Conservation (phyloP, 1,140 invertebrate species). For the Leptinotarsa undecemlineata region DNA sequence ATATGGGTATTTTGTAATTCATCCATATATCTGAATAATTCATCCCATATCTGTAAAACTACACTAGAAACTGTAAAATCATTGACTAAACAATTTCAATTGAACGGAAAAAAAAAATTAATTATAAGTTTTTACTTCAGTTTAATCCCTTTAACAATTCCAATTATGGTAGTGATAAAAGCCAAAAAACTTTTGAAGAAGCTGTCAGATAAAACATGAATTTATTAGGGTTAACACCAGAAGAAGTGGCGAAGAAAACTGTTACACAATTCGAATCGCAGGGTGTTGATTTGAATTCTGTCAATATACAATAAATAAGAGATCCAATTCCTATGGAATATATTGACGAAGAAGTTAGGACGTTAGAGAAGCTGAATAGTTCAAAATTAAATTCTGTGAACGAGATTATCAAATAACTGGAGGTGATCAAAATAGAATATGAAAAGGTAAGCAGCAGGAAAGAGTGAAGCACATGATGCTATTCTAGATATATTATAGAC, state of each 20-base stretch:
- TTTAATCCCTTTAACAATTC: conserved; percentile 15
- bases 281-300: conserved; percentile 79
- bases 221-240: conserved; percentile 77
- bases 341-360: conserved; percentile 45
- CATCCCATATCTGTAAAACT: too few relatives aligned
- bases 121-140: too few relatives aligned
- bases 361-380: conserved; percentile 48
- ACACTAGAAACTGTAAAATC: too few relatives aligned
- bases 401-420: conserved; percentile 41
- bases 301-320: conserved; percentile 69
- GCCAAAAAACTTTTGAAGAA: conserved; percentile 84
- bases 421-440: conserved; percentile 62
- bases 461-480: conserved; percentile 68
- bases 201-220: conserved; percentile 85
- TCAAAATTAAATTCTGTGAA: conserved; percentile 28
- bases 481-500: conserved; percentile 62
- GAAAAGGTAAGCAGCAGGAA: conserved; percentile 74
- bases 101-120: too few relatives aligned
- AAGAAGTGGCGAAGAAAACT: conserved; percentile 82
- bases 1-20: too few relatives aligned
- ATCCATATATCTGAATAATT: too few relatives aligned
- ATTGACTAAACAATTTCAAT: too few relatives aligned
- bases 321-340: conserved; percentile 52
- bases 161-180: conserved; percentile 57
- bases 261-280: conserved; percentile 86